phyloP scores from a whole-genome alignment of 1,140 invertebrate species.

The Gonioctena quinquepunctata region DNA sequence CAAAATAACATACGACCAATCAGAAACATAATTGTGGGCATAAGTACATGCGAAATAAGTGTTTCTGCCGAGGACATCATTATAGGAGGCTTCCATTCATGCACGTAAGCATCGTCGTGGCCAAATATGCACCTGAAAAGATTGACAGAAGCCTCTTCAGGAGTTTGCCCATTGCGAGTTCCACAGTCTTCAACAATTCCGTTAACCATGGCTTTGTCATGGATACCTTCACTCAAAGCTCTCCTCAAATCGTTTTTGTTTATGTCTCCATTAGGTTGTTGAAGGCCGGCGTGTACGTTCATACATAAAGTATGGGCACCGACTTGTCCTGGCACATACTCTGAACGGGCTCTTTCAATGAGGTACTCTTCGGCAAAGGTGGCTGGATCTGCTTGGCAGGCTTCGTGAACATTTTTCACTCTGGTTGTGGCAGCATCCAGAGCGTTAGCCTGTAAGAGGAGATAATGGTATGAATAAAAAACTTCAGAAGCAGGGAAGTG shows the following conservation, averaged over 20 bases:
- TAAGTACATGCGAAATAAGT: too few species aligned
- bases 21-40: too few species aligned
- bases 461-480: too few species aligned
- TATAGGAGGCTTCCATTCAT: background rate
- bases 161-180: background rate
- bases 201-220: background rate
- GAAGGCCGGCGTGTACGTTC: background rate
- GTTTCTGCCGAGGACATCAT: too few species aligned
- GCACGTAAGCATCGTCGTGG: background rate
- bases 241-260: background rate
- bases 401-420: background rate
- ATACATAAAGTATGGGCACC: background rate
- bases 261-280: background rate
- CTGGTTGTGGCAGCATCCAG: background rate
- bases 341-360: background rate
- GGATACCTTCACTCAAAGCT: background rate
- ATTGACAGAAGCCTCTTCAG: background rate
- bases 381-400: background rate
- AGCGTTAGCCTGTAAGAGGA: background rate
- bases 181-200: background rate
- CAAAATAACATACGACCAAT: too few species aligned
- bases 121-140: background rate
- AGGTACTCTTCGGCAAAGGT: background rate
- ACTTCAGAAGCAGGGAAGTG: too few species aligned
- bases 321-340: background rate